These are phyloP conservation scores for Halcyon badia DNA, from an alignment of 2,797 vertebrate genomes.

Conservation along the genomic window DNA sequence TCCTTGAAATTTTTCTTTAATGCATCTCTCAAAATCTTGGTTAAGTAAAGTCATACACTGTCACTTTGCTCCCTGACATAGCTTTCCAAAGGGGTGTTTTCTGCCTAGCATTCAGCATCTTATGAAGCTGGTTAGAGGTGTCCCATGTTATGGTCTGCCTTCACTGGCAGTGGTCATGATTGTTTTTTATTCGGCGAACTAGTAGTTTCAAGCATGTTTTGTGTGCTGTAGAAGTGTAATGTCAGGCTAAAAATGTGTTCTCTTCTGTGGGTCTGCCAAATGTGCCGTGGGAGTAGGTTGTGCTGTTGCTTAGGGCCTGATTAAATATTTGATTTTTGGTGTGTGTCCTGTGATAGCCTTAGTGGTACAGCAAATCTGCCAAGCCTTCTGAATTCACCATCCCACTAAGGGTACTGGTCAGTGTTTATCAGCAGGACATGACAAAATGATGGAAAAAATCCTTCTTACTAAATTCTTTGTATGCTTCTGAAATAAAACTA, in stretches of 20 bases:
- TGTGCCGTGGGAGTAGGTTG: background rate
- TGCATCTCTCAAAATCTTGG: background rate
- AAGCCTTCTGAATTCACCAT: background rate
- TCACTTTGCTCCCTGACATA: background rate
- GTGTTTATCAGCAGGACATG: background rate
- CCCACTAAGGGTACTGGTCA: background rate
- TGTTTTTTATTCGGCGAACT: background rate
- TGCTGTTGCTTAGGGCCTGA: background rate
- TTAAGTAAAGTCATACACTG: background rate
- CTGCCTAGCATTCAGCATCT: background rate
- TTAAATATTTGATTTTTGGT: background rate
- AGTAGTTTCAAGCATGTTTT: accelerated
- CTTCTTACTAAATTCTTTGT: background rate
- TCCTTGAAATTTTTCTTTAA: background rate
- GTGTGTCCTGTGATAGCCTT: background rate
- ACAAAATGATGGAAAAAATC: background rate
- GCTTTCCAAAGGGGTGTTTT: background rate
- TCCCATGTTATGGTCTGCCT: background rate
- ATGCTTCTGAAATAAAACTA: background rate
- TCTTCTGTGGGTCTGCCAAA: background rate
- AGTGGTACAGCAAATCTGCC: background rate
- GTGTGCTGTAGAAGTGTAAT: background rate
- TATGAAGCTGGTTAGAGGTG: background rate
- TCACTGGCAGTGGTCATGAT: background rate
- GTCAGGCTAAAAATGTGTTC: background rate